Base-by-base conservation (phyloP, 2,797 vertebrate genomes). In the Hippoglossus hippoglossus region DNA sequence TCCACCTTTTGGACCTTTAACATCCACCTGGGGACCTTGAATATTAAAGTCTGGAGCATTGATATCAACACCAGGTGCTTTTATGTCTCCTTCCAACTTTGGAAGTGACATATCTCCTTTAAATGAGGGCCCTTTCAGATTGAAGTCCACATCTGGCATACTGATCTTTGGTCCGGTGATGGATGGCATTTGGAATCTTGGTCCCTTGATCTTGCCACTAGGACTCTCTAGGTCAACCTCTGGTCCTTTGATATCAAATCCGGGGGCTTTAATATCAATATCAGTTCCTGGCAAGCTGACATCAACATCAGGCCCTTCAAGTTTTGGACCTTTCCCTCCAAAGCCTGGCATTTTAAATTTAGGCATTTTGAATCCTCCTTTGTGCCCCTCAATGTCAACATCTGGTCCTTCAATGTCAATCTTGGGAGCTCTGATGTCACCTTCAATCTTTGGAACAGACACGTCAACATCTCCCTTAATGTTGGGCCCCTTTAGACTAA, bases 341-440 rank as follows among this genome's bases (percentile, higher is more conserved):
- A 94, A 85, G 0, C 92, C 85, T 0, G 94, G 77, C 22, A 72
- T 73, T 56, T 85, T 82, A 7, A 87, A 52, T 46, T 73, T 73
- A 0, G 82, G 28, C 21, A 71, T 74, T 62, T 84, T n/a, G 46
- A 63, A 80, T 75, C 39, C 86, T 11, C 89, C 57, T 21, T 31
- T 82, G 31, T 1, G 31, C 31, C 31, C 31, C 31, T 31, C 31
- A 31, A 9, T 31, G 8, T 31, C 31, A 31, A 31, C 31, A 1
- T 31, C 31, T 31, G 31, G 31, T 31, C 31, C 31, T 31, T 31
- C 31, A 31, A 31, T 31, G 31, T 31, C 31, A 31, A 31, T 6
- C 5, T 6, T 31, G 31, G 31, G 31, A 7, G 5, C 5, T 31
- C 7, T 31, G 31, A 31, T 31, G 7, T 31, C 31, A 31, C 31